Conservation (phyloP, 2,113 vertebrate species). For the Micromys minutus region DNA sequence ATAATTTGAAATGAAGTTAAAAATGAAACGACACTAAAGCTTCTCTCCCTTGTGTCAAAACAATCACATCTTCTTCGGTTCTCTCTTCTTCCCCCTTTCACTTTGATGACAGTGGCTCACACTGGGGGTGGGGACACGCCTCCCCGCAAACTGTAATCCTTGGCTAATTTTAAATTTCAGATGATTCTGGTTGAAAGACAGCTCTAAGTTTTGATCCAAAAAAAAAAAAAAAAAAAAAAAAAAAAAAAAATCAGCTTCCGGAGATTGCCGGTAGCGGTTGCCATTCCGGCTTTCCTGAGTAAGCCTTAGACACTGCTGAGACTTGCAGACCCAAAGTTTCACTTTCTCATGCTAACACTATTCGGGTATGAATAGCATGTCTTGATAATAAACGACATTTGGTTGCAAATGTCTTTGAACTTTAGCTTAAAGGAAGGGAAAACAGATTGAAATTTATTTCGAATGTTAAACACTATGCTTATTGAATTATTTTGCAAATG, state of each 20-base stretch:
- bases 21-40: conserved; percentile 74
- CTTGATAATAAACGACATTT: conserved; percentile 51
- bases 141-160: conserved; percentile 70
- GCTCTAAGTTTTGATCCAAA: conserved; percentile 68
- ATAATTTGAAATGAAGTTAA: conserved; percentile 77
- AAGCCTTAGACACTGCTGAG: conserved; percentile 46
- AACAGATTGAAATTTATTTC: conserved; percentile 40
- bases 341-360: not conserved
- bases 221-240: not conserved
- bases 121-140: conserved; percentile 68
- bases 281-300: conserved; percentile 44
- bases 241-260: conserved; percentile 44
- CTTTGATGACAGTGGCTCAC: conserved; percentile 66
- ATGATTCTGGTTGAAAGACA: conserved; percentile 66
- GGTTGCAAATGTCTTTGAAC: conserved; percentile 67
- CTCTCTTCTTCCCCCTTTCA: conserved; percentile 37
- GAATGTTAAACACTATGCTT: conserved; percentile 42
- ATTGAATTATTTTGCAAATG: conserved; percentile 58
- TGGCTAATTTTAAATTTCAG: conserved; percentile 77
- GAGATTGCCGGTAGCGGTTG: conserved; percentile 27
- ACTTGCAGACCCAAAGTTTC: conserved; percentile 39
- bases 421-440: conserved; percentile 57
- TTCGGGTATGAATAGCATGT: conserved; percentile 29
- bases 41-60: conserved; percentile 71
- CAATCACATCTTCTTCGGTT: conserved; percentile 66